Conservation (phyloP, 2,113 vertebrate species). For the Megatriorchis doriae region DNA sequence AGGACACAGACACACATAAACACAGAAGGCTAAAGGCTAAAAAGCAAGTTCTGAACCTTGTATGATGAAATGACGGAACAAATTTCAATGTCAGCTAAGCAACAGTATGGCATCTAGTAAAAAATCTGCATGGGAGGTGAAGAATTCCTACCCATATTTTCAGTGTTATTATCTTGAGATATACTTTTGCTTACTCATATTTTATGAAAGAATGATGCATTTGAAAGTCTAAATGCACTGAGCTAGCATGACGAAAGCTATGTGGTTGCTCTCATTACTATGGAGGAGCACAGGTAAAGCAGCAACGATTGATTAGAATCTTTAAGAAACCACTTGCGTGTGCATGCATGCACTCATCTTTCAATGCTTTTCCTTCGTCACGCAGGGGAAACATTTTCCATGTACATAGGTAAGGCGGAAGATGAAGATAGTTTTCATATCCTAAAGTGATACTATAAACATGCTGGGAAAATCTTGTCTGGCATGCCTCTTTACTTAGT, state of each 20-base stretch:
- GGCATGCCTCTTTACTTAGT: not conserved
- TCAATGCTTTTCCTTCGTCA: not conserved
- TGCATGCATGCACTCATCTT: not conserved
- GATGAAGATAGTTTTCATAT: not conserved
- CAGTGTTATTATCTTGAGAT: not conserved
- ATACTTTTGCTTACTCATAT: not conserved
- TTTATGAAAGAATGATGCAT: not conserved
- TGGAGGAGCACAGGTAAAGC: not conserved
- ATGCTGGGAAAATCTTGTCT: not conserved
- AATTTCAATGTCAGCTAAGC: not conserved
- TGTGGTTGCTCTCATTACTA: not conserved
- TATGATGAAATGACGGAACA: not conserved
- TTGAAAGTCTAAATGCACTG: not conserved
- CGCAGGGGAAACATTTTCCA: not conserved
- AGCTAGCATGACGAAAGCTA: not conserved
- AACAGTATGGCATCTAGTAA: not conserved
- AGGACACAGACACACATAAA: not conserved
- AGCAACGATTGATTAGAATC: not conserved
- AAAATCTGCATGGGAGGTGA: not conserved
- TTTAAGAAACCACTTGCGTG: not conserved
- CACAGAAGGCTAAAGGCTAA: not conserved
- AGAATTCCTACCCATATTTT: not conserved
- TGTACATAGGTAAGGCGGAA: not conserved
- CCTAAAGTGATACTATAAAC: not conserved
- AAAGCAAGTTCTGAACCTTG: not conserved